phyloP scores from a whole-genome alignment of 1,140 invertebrate genomes.

The Phortica variegata region DNA sequence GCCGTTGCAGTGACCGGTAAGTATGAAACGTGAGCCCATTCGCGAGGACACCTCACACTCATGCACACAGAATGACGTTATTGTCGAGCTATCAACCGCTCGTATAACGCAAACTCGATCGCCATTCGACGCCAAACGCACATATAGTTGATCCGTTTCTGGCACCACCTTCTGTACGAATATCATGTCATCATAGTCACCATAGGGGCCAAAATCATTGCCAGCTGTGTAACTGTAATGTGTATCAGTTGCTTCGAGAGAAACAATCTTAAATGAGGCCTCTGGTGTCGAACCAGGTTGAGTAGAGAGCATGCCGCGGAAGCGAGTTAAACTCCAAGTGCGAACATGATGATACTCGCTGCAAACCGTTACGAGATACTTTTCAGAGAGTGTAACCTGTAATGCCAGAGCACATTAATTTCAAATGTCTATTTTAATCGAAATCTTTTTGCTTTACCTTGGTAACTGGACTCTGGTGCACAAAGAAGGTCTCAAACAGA shows the following conservation, averaged over 20 bases:
- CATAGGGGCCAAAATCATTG: constrained; percentile 92
- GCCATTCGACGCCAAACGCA: constrained; percentile 91
- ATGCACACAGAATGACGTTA: constrained; percentile 94
- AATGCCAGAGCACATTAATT: constrained; percentile 29
- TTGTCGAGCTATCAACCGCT: constrained; percentile 91
- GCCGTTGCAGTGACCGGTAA: constrained; percentile 93
- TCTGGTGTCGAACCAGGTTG: constrained; percentile 95
- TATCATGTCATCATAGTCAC: constrained; percentile 96
- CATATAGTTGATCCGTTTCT: constrained; percentile 92
- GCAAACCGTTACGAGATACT: constrained; percentile 95
- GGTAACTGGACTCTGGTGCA: constrained; percentile 93
- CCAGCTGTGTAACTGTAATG: constrained; percentile 72
- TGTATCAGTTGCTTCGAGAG: constrained; percentile 70
- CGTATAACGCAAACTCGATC: constrained; percentile 89
- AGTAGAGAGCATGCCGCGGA: constrained; percentile 95
- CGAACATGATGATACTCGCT: constrained; percentile 97
- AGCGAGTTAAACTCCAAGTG: constrained; percentile 94
- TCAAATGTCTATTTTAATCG: background rate
- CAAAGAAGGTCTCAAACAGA: constrained; percentile 96
- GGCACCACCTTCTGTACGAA: constrained; percentile 98
- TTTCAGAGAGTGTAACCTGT: constrained; percentile 91
- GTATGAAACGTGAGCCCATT: constrained; percentile 90
- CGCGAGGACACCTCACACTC: constrained; percentile 93
- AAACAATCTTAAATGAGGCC: constrained; percentile 85
- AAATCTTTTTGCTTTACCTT: constrained; percentile 65